Base-by-base conservation (phyloP, 2,888 invertebrate species). In the Ennomos fuscantarius region DNA sequence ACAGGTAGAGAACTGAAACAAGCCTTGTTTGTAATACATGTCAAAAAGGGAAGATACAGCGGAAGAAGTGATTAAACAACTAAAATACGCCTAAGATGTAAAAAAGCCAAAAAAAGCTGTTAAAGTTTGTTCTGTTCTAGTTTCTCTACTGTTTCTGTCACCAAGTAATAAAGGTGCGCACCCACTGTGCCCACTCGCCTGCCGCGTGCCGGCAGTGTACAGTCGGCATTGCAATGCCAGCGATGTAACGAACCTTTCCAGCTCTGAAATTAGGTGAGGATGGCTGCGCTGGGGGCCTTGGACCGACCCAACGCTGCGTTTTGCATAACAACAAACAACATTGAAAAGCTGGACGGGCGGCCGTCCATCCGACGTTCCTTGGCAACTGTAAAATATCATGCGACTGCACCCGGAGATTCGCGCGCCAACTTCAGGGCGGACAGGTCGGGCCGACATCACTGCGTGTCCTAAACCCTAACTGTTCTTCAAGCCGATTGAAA, bases 1-100 rank as follows among this genome's bases (percentile, higher is more conserved):
- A 84, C 82, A 78, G 76, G 70, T 66, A 71, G 62, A 72, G 66
- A 57, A 62, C 56, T 32, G 37, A 68, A 39, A 44, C 35, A 11
- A 24, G 37, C 37, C 8, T 31, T 37, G 9, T 39, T 31, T 47
- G 9, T 42, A 12, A 24, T 42, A 13, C 8, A n/a, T 34, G 31
- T 46, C 31, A n/a, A 45, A 11, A 36, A 24, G 24, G 35, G 46
- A 31, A 36, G 36, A 36, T 46, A 9, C 31, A 46, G 24, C 35
- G 46, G 36, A 46, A 46, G 46, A 33, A 33, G 6, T 10, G 6
- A 2, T 33, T 33, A 12, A 13, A 33, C 10, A 46, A 24, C 36
- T 37, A 46, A 46, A 35, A 37, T 37, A 11, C n/a, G 24, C 37
- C 24, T n/a, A 36, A 34, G n/a, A 33, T 8, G 11, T 24, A 24